Base-by-base conservation (phyloP, 64 coral and sea anemone species). In the Stichodactyla mertensii region DNA sequence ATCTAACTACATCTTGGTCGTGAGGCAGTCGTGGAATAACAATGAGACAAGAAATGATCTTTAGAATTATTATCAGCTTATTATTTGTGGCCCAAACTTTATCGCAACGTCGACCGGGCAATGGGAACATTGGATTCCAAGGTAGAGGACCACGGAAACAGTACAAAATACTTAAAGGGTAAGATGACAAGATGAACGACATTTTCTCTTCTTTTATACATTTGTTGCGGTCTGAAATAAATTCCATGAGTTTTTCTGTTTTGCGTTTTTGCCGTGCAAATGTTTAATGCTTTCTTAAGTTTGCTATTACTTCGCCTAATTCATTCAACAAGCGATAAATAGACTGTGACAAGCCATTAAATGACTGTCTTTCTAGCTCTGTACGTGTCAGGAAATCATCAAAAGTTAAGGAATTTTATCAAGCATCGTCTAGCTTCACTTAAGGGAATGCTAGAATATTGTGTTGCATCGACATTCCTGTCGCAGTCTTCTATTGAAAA, bases 131-230 rank as follows among this genome's bases (percentile, higher is more conserved):
- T 71, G 67, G 67, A 71, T 58, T 58, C 14, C 71, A 23, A 77
- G 51, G 51, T 15, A 6, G 10, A 23, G 18, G 7, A 16, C 77
- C 85, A 67, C 23, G 82, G 66, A 91, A 78, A 86, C 84, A 86
- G 85, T 83, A 85, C 53, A 82, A 84, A 57, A 58, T 87, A 22
- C 85, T 83, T 0, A 82, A 85, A 55, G 90, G 90, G 90, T 92
- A 87, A 92, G 90, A 66, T 66, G 20, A n/a, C 62, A 66, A 6
- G 6, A 22, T 22, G 36, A 45, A 22, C 18, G 19, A n/a, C 22
- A 66, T 66, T 66, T n/a, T n/a, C 6, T n/a, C 22, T 22, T 22
- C 8, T 45, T 2, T 45, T 45, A 45, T 45, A 45, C 36, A 66
- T 18, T 66, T 66, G 20, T 9, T 66, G 5, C 62, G 18, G 62